phyloP scores from a whole-genome alignment of 1,140 invertebrate genomes.

The Lasioglossum albipes region DNA sequence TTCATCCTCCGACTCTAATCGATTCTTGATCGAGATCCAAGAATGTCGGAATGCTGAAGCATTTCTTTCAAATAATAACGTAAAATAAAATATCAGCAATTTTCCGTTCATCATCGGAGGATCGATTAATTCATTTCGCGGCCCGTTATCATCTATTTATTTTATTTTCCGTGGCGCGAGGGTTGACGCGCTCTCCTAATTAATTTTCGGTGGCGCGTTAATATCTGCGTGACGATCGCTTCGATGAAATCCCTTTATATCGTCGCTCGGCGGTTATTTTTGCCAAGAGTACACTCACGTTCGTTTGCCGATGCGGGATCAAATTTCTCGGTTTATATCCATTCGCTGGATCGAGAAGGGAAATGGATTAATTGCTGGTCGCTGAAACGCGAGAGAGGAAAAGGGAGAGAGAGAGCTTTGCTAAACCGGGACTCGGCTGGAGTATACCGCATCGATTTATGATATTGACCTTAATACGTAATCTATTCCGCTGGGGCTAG shows the following conservation, averaged over 20 bases:
- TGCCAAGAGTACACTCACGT: not conserved
- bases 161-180: no score
- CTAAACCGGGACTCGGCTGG: not conserved
- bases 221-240: not conserved
- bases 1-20: no score
- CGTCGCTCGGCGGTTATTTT: not conserved
- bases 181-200: not conserved
- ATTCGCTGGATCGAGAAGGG: not conserved
- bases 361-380: conserved; percentile 14
- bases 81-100: no score
- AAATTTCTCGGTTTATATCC: not conserved
- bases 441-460: conserved; percentile 2
- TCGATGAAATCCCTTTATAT: not conserved
- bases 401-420: not conserved
- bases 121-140: no score
- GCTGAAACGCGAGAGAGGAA: not conserved
- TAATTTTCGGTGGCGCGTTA: not conserved
- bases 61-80: no score
- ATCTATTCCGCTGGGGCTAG: not conserved
- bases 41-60: no score
- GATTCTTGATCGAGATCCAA: no score
- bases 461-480: conserved; percentile 25
- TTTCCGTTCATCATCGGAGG: no score
- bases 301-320: not conserved
- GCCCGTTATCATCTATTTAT: no score